A percentile compares a stretch with the other conserved stretches of the same genome.
Evolutionary conservation across 1,140 invertebrate genomes (phyloP).

Genomic region (Paraescarpia echinospica): DNA sequence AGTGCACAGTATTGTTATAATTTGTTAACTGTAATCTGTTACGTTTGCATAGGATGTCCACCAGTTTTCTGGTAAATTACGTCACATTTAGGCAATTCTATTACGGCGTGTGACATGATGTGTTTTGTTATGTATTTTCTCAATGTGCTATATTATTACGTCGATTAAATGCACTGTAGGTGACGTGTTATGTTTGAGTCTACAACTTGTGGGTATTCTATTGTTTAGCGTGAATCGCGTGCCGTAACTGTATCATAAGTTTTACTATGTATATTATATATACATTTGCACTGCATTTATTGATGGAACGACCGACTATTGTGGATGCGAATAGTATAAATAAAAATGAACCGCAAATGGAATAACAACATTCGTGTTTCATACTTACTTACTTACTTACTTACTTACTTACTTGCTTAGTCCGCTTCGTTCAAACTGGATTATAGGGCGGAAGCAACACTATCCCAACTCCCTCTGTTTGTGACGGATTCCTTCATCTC

Average conservation of each 20-base stretch:
- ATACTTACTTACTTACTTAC: neutral
- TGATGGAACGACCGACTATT: neutral
- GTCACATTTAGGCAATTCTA: neutral
- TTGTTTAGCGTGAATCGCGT: conserved; percentile 4
- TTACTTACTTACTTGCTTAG: too few species aligned
- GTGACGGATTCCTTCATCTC: too few species aligned
- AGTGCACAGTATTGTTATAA: neutral
- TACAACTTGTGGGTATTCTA: neutral
- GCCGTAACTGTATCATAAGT: neutral
- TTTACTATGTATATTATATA: neutral
- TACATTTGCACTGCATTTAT: conserved; percentile 1
- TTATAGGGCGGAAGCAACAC: too few species aligned
- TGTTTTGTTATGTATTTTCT: neutral
- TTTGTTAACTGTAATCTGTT: neutral
- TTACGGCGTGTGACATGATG: neutral
- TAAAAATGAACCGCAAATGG: neutral
- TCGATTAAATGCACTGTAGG: neutral
- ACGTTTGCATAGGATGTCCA: neutral
- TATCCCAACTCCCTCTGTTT: too few species aligned
- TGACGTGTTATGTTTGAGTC: neutral
- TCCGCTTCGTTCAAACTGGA: too few species aligned
- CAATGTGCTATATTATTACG: neutral
- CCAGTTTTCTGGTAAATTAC: conserved; percentile 1
- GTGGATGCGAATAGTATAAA: neutral
- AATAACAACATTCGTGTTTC: neutral